Evolutionary conservation across 2,888 invertebrate genomes (phyloP), one percentile per base, ranked within the genome.

Genomic region (Ichneumoninae sp.): DNA sequence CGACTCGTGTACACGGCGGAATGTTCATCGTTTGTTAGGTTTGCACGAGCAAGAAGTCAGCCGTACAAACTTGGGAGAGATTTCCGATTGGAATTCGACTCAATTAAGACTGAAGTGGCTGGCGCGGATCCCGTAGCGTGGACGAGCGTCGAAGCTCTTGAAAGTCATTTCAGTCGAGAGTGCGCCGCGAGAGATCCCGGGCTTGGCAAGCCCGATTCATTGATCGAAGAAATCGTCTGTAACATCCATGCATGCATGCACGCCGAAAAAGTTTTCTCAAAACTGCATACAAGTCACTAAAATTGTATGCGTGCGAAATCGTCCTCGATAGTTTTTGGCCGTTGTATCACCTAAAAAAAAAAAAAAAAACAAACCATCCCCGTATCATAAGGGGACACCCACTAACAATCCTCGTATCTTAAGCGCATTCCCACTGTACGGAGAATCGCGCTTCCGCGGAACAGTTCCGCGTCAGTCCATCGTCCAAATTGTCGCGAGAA

Each of bases 401-500:
- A 22, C 10, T 7, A 54, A 22, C 3, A 13, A 30, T 62, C n/a
- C 16, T 13, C n/a, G 16, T 13, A 16, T 7, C 62, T 62, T 33
- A 6, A 16, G 62, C 33, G 33, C 30, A 62, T 33, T 16, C n/a
- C 33, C 2, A 62, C 62, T 33, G 62, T 62, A 33, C 30, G 1
- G 30, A 26, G 5, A 26, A 4, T 57, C 57, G 26, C 57, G 4
- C 10, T 62, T 62, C n/a, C 30, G 60, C 60, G 60, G 26, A 30
- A 62, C n/a, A 16, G n/a, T 33, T 30, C 26, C 13, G 19, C 66
- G 16, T 26, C 22, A 57, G 19, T 68, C 47, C 22, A 16, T 36
- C 16, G 60, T 33, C 44, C 47, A 57, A 78, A 78, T 78, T 78
- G 78, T 69, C 57, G 60, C 19, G 52, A 33, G 33, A 70, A 36